phyloP scores from a whole-genome alignment of 2,888 invertebrate genomes.

The Brenthis daphne region DNA sequence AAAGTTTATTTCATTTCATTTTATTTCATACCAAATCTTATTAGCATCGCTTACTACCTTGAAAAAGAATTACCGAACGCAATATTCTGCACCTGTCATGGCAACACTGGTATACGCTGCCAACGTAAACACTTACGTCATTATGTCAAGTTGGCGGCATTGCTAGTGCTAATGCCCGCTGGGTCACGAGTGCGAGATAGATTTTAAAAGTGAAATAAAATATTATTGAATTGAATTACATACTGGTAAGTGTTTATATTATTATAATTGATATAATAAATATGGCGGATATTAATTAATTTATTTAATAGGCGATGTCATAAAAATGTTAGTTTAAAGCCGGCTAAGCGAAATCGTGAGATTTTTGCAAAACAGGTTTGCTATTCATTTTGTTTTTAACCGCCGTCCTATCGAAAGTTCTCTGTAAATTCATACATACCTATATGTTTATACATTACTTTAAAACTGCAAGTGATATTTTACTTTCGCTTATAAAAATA shows the following conservation, averaged over 20 bases:
- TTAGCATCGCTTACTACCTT: too few relatives aligned
- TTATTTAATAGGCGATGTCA: background rate
- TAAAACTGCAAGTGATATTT: slow-evolving; percentile 1
- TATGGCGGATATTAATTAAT: slow-evolving; percentile 12
- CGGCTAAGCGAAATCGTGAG: slow-evolving; percentile 62
- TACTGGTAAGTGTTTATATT: slow-evolving; percentile 49
- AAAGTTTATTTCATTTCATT: too few relatives aligned
- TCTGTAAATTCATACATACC: slow-evolving; percentile 23
- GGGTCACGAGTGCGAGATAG: slow-evolving; percentile 70
- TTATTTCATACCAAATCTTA: too few relatives aligned
- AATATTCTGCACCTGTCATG: background rate
- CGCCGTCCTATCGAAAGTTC: slow-evolving; percentile 53
- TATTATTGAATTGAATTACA: slow-evolving; percentile 47
- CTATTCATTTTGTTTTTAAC: slow-evolving; percentile 48
- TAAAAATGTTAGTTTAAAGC: slow-evolving; percentile 51
- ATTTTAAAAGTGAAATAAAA: slow-evolving; percentile 53
- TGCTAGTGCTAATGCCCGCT: slow-evolving; percentile 73
- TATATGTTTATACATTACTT: slow-evolving; percentile 4
- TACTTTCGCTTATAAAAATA: slow-evolving; percentile 12
- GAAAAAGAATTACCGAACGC: slow-evolving; percentile 11
- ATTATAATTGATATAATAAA: slow-evolving; percentile 33
- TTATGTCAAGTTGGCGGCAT: slow-evolving; percentile 60
- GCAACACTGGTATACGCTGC: slow-evolving; percentile 25
- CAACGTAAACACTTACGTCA: slow-evolving; percentile 37
- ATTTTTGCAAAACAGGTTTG: slow-evolving; percentile 64